These are phyloP conservation scores for Hirtodrosophila cameraria DNA, from an alignment of 2,888 invertebrate genomes.

Conservation along the genomic window DNA sequence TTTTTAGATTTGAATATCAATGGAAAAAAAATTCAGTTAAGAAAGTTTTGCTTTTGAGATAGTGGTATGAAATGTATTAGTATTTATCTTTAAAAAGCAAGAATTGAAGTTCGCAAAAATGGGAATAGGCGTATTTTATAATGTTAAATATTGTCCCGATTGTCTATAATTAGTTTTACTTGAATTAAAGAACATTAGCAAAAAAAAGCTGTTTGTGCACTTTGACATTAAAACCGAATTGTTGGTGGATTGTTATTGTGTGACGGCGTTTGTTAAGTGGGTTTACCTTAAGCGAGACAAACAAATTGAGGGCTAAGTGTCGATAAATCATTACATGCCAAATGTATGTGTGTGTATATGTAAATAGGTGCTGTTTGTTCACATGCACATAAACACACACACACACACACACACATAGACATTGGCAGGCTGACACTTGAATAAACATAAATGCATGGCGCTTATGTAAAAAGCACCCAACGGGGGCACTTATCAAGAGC, in stretches of 20 bases:
- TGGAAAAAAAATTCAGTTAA: too few relatives aligned
- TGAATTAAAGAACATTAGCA: constrained; percentile 6
- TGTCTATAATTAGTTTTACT: neutral
- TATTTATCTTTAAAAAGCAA: too few relatives aligned
- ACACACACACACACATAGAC: constrained; percentile 30
- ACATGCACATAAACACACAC: constrained; percentile 26
- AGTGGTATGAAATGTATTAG: too few relatives aligned
- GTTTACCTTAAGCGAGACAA: constrained; percentile 53
- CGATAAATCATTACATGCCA: constrained; percentile 75
- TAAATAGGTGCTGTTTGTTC: constrained; percentile 42
- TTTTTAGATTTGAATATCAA: too few relatives aligned
- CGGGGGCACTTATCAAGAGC: constrained; percentile 67
- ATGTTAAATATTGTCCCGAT: too few relatives aligned
- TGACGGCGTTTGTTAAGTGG: constrained; percentile 38
- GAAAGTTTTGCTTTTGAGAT: too few relatives aligned
- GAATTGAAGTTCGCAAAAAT: too few relatives aligned
- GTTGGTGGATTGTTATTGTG: constrained; percentile 15
- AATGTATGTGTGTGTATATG: constrained; percentile 34
- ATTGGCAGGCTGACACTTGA: constrained; percentile 62
- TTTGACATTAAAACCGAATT: constrained; percentile 11
- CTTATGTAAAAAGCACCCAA: constrained; percentile 70
- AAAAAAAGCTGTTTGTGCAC: neutral
- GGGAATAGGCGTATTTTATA: too few relatives aligned
- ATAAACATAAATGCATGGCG: constrained; percentile 74
- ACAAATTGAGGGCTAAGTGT: constrained; percentile 61